Percentiles rank a stretch among this genome's conserved stretches.
phyloP scores from a whole-genome alignment of 2,113 vertebrate genomes.

The Seriola quinqueradiata region DNA sequence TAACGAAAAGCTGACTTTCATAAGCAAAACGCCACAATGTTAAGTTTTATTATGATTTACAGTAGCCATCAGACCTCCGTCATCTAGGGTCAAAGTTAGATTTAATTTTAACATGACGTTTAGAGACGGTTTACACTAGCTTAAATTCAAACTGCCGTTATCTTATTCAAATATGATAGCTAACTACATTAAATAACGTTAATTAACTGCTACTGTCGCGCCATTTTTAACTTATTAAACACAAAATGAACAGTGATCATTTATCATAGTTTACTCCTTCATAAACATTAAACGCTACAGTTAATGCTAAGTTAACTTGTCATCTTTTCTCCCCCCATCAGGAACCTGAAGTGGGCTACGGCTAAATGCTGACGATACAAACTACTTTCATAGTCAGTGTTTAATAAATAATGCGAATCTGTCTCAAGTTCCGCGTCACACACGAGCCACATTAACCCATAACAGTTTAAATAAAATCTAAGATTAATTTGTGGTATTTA shows the following conservation, averaged over 20 bases:
- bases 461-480: background rate
- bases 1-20: too few relatives aligned
- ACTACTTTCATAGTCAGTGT: constrained; percentile 22
- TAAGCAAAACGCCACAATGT: background rate
- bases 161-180: background rate
- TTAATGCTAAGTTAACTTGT: background rate
- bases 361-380: constrained; percentile 52
- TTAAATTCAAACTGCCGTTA: background rate
- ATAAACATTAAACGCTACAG: background rate
- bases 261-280: background rate
- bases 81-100: background rate
- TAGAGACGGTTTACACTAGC: background rate
- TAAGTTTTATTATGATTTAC: background rate
- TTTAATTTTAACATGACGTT: background rate
- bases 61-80: background rate
- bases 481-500: background rate
- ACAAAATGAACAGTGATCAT: background rate
- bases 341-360: constrained; percentile 35
- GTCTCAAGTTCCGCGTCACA: too few relatives aligned
- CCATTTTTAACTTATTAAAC: background rate
- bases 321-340: background rate
- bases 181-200: background rate
- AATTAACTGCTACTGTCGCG: background rate
- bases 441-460: accelerated
- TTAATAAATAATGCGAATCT: background rate